Evolutionary conservation across 2,797 vertebrate species (phyloP).

Genomic region (Acanthis flammea): DNA sequence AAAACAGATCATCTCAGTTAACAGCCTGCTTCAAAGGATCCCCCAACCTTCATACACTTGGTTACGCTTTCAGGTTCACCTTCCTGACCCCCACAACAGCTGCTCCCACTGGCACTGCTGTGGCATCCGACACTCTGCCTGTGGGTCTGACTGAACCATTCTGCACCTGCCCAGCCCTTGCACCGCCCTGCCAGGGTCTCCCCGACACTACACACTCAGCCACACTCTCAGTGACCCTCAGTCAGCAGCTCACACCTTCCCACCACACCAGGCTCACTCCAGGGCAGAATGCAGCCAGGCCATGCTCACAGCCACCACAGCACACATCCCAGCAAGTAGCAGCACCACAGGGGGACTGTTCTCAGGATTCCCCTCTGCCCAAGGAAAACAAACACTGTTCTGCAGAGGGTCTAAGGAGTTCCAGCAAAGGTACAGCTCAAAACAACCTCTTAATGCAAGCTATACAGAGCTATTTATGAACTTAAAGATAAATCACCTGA

Average conservation of each 20-base stretch:
- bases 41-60: neutral
- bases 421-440: neutral
- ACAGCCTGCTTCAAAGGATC: slow-evolving; percentile 58
- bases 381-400: neutral
- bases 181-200: neutral
- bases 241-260: neutral
- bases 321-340: neutral
- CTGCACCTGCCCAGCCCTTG: neutral
- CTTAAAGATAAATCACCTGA: neutral
- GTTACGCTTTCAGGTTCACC: neutral
- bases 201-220: neutral
- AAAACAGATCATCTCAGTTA: slow-evolving; percentile 89
- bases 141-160: neutral
- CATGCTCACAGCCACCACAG: neutral
- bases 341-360: neutral
- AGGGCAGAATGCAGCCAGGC: neutral
- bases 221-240: neutral
- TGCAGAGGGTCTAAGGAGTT: neutral
- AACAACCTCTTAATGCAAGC: neutral
- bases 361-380: neutral
- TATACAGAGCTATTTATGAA: neutral
- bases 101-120: neutral
- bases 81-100: neutral
- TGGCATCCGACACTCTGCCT: neutral
- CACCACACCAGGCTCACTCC: neutral